These are phyloP conservation scores for Australoheros facetus DNA, from an alignment of 2,797 vertebrate species.

Conservation along the genomic window DNA sequence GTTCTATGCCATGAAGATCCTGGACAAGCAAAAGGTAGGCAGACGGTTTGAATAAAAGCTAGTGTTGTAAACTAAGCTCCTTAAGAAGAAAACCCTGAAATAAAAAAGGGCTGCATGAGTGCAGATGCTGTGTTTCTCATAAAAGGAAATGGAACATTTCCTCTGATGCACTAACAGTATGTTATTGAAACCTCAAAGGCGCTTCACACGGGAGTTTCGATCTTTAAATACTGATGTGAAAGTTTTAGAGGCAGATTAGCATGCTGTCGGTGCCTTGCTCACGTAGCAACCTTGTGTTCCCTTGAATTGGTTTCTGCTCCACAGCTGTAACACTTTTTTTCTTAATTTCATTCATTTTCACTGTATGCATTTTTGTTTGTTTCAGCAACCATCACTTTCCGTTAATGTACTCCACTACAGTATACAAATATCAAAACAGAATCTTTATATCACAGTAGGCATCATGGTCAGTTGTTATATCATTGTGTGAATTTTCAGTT, in stretches of 20 bases:
- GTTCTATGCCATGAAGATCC: conserved; percentile 99
- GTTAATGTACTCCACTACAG: neutral
- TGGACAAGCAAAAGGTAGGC: conserved; percentile 98
- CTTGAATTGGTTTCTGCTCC: conserved; percentile 25
- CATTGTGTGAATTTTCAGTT: neutral
- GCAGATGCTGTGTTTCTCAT: conserved; percentile 6
- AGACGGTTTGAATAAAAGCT: neutral
- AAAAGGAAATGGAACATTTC: conserved; percentile 69
- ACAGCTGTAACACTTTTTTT: neutral
- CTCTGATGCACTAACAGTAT: conserved; percentile 12
- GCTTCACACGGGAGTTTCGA: conserved; percentile 37
- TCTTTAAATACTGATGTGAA: conserved; percentile 63
- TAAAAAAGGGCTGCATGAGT: neutral
- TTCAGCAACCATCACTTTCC: neutral
- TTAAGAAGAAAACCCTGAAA: neutral
- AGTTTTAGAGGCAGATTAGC: conserved; percentile 31
- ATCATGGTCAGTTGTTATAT: neutral
- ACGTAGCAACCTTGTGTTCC: neutral
- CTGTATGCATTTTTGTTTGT: neutral
- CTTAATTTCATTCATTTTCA: neutral
- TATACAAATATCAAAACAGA: neutral
- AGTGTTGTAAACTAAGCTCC: neutral
- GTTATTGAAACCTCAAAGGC: conserved; percentile 50
- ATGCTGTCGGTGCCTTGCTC: neutral
- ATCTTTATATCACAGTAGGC: neutral